Conservation (phyloP, 2,888 invertebrate genomes). For the Lasioglossum villosulum region DNA sequence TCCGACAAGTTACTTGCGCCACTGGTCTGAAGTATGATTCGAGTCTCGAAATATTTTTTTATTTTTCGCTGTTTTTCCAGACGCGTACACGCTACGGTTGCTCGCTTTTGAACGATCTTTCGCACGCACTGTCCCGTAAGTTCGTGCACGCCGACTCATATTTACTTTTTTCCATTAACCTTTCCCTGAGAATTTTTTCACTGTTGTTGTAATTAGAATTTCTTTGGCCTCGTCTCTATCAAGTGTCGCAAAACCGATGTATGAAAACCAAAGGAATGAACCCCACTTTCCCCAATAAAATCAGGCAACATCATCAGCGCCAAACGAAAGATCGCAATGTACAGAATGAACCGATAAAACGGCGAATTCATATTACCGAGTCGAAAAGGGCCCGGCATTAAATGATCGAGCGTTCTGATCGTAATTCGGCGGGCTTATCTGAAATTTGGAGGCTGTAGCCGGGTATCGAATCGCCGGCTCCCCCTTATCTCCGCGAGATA, state of each 20-base stretch:
- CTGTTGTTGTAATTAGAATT: neutral
- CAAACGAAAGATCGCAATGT: neutral
- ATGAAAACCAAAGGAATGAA: too few relatives aligned
- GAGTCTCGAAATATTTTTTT: neutral
- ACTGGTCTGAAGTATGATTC: neutral
- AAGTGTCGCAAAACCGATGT: too few relatives aligned
- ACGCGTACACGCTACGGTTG: rapidly evolving
- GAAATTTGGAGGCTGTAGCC: constrained; percentile 45
- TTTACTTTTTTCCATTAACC: neutral
- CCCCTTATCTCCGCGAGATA: constrained; percentile 46
- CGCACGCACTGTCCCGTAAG: neutral
- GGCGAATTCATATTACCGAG: constrained; percentile 21
- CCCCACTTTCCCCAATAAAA: too few relatives aligned
- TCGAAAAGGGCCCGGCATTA: constrained; percentile 9
- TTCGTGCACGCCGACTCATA: neutral
- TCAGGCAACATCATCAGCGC: too few relatives aligned
- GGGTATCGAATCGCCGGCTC: constrained; percentile 27
- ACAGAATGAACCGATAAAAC: neutral
- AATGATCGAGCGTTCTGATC: constrained; percentile 38
- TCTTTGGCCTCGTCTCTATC: neutral
- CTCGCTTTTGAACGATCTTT: neutral
- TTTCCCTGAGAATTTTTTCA: neutral
- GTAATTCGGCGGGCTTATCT: constrained; percentile 48
- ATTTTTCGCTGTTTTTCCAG: neutral
- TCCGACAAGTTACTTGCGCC: neutral